A percentile compares a stretch with the other conserved stretches of the same genome.
Conservation (phyloP, 2,113 vertebrate species). For the Albula glossodonta region DNA sequence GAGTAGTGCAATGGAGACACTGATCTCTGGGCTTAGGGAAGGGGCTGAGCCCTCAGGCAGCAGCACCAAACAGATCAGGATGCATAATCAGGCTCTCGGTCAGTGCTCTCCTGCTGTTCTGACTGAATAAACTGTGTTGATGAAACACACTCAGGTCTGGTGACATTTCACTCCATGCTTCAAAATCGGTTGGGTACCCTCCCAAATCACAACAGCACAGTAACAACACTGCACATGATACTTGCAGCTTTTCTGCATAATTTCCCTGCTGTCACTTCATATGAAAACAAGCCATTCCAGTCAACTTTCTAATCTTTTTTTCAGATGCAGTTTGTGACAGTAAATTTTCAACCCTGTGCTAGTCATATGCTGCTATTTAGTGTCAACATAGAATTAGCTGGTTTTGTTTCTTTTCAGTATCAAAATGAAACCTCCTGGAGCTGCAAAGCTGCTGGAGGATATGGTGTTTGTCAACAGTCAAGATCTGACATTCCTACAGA, state of each 20-base stretch:
- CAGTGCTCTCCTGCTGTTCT: not conserved
- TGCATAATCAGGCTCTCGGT: not conserved
- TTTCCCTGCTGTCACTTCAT: not conserved
- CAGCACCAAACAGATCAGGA: not conserved
- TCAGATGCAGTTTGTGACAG: not conserved
- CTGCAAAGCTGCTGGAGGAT: too few species aligned
- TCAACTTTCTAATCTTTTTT: not conserved
- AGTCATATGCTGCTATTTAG: too few species aligned
- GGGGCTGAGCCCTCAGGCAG: not conserved
- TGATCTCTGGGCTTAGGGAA: not conserved
- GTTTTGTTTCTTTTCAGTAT: not conserved
- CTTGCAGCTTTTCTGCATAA: not conserved
- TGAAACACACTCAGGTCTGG: too few species aligned
- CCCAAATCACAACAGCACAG: not conserved
- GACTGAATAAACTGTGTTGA: not conserved
- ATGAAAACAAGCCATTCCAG: not conserved
- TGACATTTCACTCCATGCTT: not conserved
- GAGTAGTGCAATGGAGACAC: not conserved
- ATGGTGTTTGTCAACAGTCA: too few species aligned
- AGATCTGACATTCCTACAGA: too few species aligned
- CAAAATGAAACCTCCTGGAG: too few species aligned
- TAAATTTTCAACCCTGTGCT: too few species aligned
- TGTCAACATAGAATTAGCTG: too few species aligned
- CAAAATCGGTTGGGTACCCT: not conserved
- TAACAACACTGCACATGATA: not conserved